Evolutionary conservation across 2,113 vertebrate genomes (phyloP).

Genomic region (Silurus glanis): DNA sequence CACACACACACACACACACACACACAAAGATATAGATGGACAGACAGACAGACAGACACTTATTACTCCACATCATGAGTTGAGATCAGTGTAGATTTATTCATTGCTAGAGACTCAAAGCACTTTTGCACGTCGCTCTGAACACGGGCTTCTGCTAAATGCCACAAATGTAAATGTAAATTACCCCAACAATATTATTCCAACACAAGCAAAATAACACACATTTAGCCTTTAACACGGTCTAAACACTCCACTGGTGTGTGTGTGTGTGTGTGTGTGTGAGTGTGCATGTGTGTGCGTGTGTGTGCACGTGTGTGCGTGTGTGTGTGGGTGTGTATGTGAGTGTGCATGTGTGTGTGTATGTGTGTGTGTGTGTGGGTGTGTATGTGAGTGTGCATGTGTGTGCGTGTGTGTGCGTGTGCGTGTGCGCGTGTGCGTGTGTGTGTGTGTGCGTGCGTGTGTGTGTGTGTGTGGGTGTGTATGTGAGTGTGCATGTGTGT

Average conservation of each 20-base stretch:
- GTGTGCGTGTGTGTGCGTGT: too few species aligned
- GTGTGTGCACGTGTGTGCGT: slow-evolving; percentile 9
- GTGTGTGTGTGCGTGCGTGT: too few species aligned
- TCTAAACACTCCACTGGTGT: not conserved
- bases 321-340: not conserved
- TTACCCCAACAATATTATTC: too few species aligned
- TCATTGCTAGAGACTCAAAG: too few species aligned
- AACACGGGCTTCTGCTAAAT: too few species aligned
- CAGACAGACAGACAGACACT: not conserved
- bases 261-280: not conserved
- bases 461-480: too few species aligned
- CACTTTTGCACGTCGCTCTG: too few species aligned
- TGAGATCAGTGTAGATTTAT: too few species aligned
- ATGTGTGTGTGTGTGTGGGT: not conserved
- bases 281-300: slow-evolving; percentile 9
- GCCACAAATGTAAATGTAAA: too few species aligned
- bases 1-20: not conserved
- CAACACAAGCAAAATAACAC: slow-evolving; percentile 27
- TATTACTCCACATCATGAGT: too few species aligned
- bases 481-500: too few species aligned
- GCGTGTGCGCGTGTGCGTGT: too few species aligned
- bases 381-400: not conserved
- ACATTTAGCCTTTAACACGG: slow-evolving; percentile 6
- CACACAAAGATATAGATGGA: not conserved
- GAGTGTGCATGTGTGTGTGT: not conserved